A percentile compares a stretch with the other conserved stretches of the same genome.
Conservation (phyloP, 53 echinoderm and acorn worm species). For the Zoroaster sp. region DNA sequence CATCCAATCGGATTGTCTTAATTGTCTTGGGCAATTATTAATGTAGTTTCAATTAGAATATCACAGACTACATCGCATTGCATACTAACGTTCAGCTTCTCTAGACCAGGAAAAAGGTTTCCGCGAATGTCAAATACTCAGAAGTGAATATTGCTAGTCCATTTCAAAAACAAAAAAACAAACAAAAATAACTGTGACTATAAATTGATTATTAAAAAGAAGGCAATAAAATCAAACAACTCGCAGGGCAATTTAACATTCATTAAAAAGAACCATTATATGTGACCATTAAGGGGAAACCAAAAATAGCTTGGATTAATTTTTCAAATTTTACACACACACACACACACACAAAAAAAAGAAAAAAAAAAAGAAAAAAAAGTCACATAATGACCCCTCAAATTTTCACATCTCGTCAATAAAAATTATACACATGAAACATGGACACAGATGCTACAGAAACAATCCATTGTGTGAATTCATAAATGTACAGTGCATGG, state of each 20-base stretch:
- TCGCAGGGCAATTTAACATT: neutral
- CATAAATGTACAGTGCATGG: slow-evolving; percentile 12
- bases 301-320: neutral
- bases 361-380: neutral
- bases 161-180: neutral
- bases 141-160: neutral
- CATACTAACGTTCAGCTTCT: neutral
- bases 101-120: neutral
- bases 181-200: too few relatives aligned
- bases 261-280: neutral
- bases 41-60: too few relatives aligned
- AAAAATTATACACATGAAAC: neutral
- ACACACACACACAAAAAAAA: too few relatives aligned
- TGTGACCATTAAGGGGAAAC: neutral
- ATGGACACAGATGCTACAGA: neutral
- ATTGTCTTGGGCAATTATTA: too few relatives aligned
- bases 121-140: neutral
- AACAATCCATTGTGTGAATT: slow-evolving; percentile 30
- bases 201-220: neutral
- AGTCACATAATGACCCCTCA: neutral
- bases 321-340: too few relatives aligned
- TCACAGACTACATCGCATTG: too few relatives aligned
- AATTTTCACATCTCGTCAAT: neutral
- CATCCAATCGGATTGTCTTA: too few relatives aligned
- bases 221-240: neutral